Evolutionary conservation across 2,888 invertebrate genomes (phyloP).

Genomic region (Tipula helvola): DNA sequence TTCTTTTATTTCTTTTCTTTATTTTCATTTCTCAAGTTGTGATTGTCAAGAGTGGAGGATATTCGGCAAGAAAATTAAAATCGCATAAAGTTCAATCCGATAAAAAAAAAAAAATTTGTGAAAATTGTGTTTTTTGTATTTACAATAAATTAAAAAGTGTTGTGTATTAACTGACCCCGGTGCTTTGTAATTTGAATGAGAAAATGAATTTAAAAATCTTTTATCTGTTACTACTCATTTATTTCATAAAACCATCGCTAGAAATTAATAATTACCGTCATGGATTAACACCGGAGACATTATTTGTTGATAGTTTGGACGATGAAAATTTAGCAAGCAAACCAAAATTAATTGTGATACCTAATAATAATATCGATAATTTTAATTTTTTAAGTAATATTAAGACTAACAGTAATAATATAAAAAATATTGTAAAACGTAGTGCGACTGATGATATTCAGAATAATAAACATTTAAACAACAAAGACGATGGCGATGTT

Average conservation of each 20-base stretch:
- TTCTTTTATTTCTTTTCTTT: not conserved
- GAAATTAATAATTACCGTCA: not conserved
- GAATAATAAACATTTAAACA: not conserved
- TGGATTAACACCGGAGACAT: not conserved
- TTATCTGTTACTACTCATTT: not conserved
- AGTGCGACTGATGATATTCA: not conserved
- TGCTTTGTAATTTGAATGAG: not conserved
- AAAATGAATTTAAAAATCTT: not conserved
- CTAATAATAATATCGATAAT: not conserved
- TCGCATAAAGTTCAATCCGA: not conserved
- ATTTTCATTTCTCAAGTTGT: not conserved
- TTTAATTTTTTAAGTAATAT: not conserved
- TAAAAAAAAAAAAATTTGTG: not conserved
- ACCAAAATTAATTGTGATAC: constrained; percentile 4
- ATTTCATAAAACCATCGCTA: not conserved
- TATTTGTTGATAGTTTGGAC: not conserved
- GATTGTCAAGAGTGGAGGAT: not conserved
- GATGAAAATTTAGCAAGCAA: not conserved
- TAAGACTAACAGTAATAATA: not conserved
- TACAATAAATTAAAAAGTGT: not conserved
- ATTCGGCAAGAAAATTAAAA: not conserved
- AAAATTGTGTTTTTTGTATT: not conserved
- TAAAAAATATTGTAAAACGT: not conserved
- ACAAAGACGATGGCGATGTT: not conserved
- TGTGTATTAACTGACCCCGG: not conserved